These are phyloP conservation scores for Microtus richardsoni DNA, from an alignment of 2,113 vertebrate genomes.

Conservation along the genomic window DNA sequence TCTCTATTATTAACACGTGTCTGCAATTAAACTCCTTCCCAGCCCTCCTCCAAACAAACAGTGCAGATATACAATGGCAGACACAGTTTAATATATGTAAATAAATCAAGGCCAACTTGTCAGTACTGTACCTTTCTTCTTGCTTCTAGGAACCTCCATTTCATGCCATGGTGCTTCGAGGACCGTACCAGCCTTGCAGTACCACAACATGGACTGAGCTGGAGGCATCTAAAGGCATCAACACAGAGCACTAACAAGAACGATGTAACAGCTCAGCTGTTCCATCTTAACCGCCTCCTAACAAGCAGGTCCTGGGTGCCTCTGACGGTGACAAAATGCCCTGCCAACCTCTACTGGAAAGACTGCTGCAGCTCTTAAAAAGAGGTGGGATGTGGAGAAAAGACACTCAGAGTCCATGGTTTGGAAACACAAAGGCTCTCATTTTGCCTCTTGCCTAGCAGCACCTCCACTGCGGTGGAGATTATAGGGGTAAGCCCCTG, in stretches of 20 bases:
- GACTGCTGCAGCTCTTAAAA: background rate
- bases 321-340: background rate
- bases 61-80: slow-evolving; percentile 58
- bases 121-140: slow-evolving; percentile 79
- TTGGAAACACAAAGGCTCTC: background rate
- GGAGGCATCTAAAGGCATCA: slow-evolving; percentile 80
- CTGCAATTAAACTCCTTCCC: slow-evolving; percentile 21
- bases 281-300: slow-evolving; percentile 55
- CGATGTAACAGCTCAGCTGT: slow-evolving; percentile 51
- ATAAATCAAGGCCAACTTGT: slow-evolving; percentile 61
- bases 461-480: background rate
- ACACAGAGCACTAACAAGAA: slow-evolving; percentile 77
- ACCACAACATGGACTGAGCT: slow-evolving; percentile 77
- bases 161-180: slow-evolving; percentile 76
- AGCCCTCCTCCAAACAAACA: slow-evolving; percentile 35
- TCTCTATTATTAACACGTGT: background rate
- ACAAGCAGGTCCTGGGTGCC: background rate
- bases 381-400: background rate
- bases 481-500: background rate
- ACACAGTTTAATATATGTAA: slow-evolving; percentile 57
- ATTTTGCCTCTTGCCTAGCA: background rate
- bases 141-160: slow-evolving; percentile 80
- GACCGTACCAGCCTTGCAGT: slow-evolving; percentile 70
- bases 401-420: background rate
- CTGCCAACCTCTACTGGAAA: background rate